These are phyloP conservation scores for Sogatella furcifera DNA, from an alignment of 1,140 invertebrate species.

Conservation along the genomic window DNA sequence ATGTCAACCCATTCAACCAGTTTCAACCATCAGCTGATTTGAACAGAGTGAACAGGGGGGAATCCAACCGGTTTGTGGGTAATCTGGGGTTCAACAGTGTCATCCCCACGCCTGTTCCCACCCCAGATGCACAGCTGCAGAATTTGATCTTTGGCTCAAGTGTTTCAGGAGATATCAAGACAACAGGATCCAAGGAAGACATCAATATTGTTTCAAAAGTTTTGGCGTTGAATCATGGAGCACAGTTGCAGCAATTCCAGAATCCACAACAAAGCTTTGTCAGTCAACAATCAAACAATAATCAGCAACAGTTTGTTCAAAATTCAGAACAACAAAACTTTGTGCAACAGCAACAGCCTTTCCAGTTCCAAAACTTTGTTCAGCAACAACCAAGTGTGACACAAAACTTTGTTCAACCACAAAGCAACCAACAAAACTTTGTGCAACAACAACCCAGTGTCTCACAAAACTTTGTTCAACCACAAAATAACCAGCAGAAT, in stretches of 20 bases:
- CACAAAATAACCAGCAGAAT: too few species aligned
- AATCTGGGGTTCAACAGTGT: slow-evolving; percentile 24
- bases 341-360: too few species aligned
- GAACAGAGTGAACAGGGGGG: slow-evolving; percentile 24
- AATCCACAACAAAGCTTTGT: background rate
- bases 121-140: slow-evolving; percentile 48
- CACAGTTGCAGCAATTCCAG: slow-evolving; percentile 11
- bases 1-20: background rate
- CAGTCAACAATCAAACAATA: background rate
- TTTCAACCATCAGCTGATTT: slow-evolving; percentile 28
- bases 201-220: slow-evolving; percentile 71
- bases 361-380: too few species aligned
- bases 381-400: too few species aligned
- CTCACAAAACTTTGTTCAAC: too few species aligned
- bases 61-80: slow-evolving; percentile 20
- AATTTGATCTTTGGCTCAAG: slow-evolving; percentile 50
- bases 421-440: too few species aligned
- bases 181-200: slow-evolving; percentile 42
- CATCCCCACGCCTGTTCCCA: slow-evolving; percentile 24
- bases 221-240: slow-evolving; percentile 58
- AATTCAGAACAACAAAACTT: too few species aligned
- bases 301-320: background rate
- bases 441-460: too few species aligned
- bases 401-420: too few species aligned
- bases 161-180: slow-evolving; percentile 38